A percentile compares a stretch with the other conserved stretches of the same genome.
Conservation (phyloP, 2,888 invertebrate species). For the Napeogenes sylphis region DNA sequence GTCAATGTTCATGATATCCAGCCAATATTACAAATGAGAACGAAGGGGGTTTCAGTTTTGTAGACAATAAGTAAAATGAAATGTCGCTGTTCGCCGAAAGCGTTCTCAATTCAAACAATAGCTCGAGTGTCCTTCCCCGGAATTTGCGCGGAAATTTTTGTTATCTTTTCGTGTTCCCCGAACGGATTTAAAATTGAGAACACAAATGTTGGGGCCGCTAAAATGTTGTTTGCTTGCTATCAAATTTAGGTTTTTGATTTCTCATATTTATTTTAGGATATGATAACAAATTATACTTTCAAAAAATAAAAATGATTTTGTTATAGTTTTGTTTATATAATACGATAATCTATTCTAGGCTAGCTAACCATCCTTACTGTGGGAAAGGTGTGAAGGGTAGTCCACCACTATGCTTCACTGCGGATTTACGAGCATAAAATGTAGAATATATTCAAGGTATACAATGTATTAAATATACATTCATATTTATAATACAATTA, state of each 20-base stretch:
- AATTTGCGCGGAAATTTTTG: constrained; percentile 76
- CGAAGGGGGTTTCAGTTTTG: constrained; percentile 17
- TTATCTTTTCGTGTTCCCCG: constrained; percentile 77
- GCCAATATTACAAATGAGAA: constrained; percentile 5
- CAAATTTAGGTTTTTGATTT: no score
- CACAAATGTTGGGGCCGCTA: constrained; percentile 59
- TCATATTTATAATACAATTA: no score
- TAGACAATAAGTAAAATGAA: constrained; percentile 28
- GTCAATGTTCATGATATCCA: constrained; percentile 1
- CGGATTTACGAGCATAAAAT: no score
- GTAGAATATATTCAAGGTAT: no score
- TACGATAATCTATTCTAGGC: no score
- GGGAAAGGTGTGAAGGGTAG: no score
- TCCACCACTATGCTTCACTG: no score
- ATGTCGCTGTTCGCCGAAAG: constrained; percentile 60
- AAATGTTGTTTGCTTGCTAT: constrained; percentile 41
- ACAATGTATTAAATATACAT: no score
- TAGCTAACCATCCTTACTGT: no score
- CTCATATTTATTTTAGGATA: neutral
- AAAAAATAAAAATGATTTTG: no score
- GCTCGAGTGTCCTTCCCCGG: constrained; percentile 72
- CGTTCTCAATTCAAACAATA: constrained; percentile 72
- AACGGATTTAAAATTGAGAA: constrained; percentile 77
- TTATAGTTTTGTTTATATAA: no score
- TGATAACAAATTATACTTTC: no score